A percentile compares a stretch with the other conserved stretches of the same genome.
phyloP scores from a whole-genome alignment of 2,888 invertebrate genomes.

The Beris chalybata region DNA sequence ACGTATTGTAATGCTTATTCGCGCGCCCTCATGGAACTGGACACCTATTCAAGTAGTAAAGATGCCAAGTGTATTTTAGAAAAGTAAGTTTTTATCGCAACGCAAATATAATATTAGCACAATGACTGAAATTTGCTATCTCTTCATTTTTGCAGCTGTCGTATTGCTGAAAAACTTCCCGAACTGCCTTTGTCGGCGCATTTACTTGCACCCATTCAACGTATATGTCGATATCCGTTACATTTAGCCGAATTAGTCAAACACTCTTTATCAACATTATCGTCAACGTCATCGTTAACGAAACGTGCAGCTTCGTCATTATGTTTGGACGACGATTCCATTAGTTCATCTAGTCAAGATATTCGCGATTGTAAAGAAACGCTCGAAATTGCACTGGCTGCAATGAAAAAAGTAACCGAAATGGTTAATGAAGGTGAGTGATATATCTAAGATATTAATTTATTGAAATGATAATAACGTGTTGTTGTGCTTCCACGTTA shows the following conservation, averaged over 20 bases:
- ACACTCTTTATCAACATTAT: conserved; percentile 53
- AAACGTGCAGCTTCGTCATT: conserved; percentile 59
- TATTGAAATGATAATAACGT: too few relatives aligned
- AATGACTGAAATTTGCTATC: not conserved
- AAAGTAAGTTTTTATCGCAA: conserved; percentile 47
- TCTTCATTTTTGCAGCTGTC: conserved; percentile 73
- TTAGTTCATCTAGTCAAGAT: conserved; percentile 44
- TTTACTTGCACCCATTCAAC: conserved; percentile 81
- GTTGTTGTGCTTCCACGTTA: too few relatives aligned
- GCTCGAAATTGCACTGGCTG: conserved; percentile 50
- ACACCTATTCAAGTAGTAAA: conserved; percentile 52
- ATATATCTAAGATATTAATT: too few relatives aligned
- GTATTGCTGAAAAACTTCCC: conserved; percentile 77
- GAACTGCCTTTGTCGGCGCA: conserved; percentile 85
- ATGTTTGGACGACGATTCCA: conserved; percentile 1
- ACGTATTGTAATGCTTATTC: conserved; percentile 89
- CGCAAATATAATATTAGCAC: not conserved
- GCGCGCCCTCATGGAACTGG: conserved; percentile 62
- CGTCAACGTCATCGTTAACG: conserved; percentile 57
- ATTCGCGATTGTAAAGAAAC: conserved; percentile 45
- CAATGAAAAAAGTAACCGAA: conserved; percentile 55
- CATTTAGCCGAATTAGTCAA: conserved; percentile 82
- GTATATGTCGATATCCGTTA: conserved; percentile 87
- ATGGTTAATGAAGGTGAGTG: conserved; percentile 53
- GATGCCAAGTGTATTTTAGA: conserved; percentile 53